phyloP scores from a whole-genome alignment of 2,797 vertebrate species.

The Sphaeramia orbicularis region DNA sequence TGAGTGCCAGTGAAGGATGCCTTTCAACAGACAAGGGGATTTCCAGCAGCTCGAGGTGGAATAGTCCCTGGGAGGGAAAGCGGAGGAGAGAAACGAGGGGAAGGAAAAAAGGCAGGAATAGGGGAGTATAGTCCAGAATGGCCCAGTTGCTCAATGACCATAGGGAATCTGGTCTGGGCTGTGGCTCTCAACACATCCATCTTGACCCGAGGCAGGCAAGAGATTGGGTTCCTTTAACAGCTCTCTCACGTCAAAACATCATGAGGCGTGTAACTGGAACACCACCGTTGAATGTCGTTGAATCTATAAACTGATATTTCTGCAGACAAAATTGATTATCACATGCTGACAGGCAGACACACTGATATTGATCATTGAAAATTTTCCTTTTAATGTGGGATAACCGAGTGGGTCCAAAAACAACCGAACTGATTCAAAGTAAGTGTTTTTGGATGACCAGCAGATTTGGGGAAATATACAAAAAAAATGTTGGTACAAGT shows the following conservation, averaged over 20 bases:
- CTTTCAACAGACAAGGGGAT: constrained; percentile 76
- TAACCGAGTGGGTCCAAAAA: constrained; percentile 62
- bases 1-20: constrained; percentile 74
- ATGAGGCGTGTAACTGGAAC: constrained; percentile 53
- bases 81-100: constrained; percentile 48
- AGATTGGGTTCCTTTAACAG: constrained; percentile 66
- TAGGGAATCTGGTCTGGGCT: constrained; percentile 69
- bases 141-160: constrained; percentile 59
- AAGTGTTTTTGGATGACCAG: constrained; percentile 73
- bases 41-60: constrained; percentile 73
- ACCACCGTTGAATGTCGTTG: constrained; percentile 59
- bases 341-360: constrained; percentile 59
- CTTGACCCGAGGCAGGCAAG: constrained; percentile 63
- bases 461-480: constrained; percentile 67
- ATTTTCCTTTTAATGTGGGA: constrained; percentile 69
- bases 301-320: constrained; percentile 67
- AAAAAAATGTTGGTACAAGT: constrained; percentile 59
- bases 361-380: constrained; percentile 56
- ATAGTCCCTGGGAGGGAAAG: constrained; percentile 66
- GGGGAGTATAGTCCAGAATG: constrained; percentile 43
- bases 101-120: constrained; percentile 58
- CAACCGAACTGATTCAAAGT: constrained; percentile 52
- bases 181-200: constrained; percentile 74
- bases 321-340: constrained; percentile 65
- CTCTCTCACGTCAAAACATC: constrained; percentile 70